phyloP scores from a whole-genome alignment of 2,797 vertebrate species.

The Odontamblyopus rebecca region DNA sequence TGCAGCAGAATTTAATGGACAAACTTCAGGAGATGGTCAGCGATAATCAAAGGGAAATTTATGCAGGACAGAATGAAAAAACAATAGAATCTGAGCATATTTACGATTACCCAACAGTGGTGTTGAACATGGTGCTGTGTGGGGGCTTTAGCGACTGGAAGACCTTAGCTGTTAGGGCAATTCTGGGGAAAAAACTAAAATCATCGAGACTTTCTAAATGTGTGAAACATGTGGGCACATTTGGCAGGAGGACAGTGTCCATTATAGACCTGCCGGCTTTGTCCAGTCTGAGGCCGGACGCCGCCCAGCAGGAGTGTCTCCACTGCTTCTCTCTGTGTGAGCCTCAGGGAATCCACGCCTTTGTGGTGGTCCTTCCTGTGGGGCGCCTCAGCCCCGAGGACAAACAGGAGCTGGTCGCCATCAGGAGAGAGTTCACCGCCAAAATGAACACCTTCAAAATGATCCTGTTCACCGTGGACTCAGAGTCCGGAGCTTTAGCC shows the following conservation, averaged over 20 bases:
- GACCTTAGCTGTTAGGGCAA: background rate
- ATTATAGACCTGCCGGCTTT: constrained; percentile 30
- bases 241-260: constrained; percentile 22
- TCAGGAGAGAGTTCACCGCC: constrained; percentile 35
- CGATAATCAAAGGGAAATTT: background rate
- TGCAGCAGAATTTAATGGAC: background rate
- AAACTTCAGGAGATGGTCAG: background rate
- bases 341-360: constrained; percentile 33
- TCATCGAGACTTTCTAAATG: background rate
- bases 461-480: constrained; percentile 38
- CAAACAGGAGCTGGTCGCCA: constrained; percentile 38
- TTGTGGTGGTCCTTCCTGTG: constrained; percentile 43
- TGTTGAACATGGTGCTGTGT: constrained; percentile 38
- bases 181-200: constrained; percentile 11
- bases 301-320: fast-evolving
- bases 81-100: background rate
- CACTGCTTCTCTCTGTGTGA: constrained; percentile 20
- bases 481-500: background rate
- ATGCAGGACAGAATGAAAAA: no score
- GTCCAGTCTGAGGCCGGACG: constrained; percentile 5
- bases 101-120: background rate
- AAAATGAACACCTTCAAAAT: constrained; percentile 16
- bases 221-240: constrained; percentile 13
- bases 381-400: constrained; percentile 33
- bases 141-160: constrained; percentile 24